Conservation (phyloP, 2,888 invertebrate species). For the Diplolepis rosae region DNA sequence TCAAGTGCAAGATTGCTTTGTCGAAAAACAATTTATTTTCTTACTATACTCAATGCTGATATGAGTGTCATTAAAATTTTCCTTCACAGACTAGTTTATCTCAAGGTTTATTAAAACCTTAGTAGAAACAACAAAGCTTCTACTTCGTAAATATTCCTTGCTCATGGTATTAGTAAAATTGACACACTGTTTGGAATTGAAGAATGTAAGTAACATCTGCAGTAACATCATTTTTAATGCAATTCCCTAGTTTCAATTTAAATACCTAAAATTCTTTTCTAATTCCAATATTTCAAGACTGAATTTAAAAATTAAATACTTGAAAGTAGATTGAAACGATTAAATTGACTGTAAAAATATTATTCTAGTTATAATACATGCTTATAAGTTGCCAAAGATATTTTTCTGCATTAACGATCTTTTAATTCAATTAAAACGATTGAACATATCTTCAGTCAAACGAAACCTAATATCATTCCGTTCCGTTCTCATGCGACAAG, state of each 20-base stretch:
- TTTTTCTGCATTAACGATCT: neutral
- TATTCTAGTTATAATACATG: no score
- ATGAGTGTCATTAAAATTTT: neutral
- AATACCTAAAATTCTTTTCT: no score
- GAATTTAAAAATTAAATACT: no score
- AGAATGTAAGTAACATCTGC: no score
- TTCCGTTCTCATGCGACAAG: slow-evolving; percentile 20
- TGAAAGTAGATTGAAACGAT: no score
- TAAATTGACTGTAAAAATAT: no score
- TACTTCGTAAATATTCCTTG: neutral
- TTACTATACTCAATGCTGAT: neutral
- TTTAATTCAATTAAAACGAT: slow-evolving; percentile 20
- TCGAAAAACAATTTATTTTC: neutral
- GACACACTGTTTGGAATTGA: neutral
- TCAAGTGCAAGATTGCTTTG: neutral
- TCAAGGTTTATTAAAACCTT: slow-evolving; percentile 3
- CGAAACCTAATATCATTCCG: slow-evolving; percentile 9
- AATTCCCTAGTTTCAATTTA: no score
- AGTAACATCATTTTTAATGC: no score
- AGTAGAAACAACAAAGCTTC: neutral
- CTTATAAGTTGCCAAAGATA: neutral
- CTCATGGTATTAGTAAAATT: neutral
- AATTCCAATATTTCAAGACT: no score
- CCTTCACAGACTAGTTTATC: neutral
- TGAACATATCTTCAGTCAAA: neutral